Base-by-base conservation (phyloP, 92 coral and sea anemone genomes). In the Parazoanthus swiftii region DNA sequence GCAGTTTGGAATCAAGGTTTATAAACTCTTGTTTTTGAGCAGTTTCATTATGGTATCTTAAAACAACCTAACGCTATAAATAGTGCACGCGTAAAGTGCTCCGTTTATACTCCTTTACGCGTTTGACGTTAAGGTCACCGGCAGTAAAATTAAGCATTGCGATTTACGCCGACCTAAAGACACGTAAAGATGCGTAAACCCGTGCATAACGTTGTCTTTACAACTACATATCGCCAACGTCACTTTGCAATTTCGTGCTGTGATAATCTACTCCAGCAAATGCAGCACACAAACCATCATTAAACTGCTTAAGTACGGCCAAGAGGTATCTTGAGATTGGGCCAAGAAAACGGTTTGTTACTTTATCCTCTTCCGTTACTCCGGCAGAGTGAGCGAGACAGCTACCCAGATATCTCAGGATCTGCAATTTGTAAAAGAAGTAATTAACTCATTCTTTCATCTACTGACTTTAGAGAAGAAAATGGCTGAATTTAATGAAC, bases 331-430 rank as follows among this genome's bases (percentile, higher is more conserved):
- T 79, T 33, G 94, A 89, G 39, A 97, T 85, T 74, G 96, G 91
- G 36, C 84, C 85, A 70, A 97, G 95, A 76, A 88, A 80, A 50
- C 94, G 94, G 78, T 92, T 94, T 44, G 95, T 97, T 10, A 91
- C 91, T 75, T 88, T 88, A 86, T 97, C 91, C 83, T 94, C 96
- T 70, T 94, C 93, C 9, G 97, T 97, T 1, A 97, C 98, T 21
- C 98, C 99, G 9, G 99, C 94, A 80, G 95, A 92, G 51, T 92
- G 92, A 13, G 89, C 90, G 80, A 97, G 86, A 90, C 99, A 97
- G 44, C 86, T 90, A 43, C 93, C 90, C 23, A 97, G 91, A 85
- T 95, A 97, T 73, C 78, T 89, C 65, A 94, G 81, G 11, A 97
- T 93, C 96, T 95, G 89, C 44, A 88, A 29, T 42, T n/a, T 56